Evolutionary conservation across 2,888 invertebrate genomes (phyloP), one percentile per base, ranked within the genome.

Genomic region (Drepana falcataria): DNA sequence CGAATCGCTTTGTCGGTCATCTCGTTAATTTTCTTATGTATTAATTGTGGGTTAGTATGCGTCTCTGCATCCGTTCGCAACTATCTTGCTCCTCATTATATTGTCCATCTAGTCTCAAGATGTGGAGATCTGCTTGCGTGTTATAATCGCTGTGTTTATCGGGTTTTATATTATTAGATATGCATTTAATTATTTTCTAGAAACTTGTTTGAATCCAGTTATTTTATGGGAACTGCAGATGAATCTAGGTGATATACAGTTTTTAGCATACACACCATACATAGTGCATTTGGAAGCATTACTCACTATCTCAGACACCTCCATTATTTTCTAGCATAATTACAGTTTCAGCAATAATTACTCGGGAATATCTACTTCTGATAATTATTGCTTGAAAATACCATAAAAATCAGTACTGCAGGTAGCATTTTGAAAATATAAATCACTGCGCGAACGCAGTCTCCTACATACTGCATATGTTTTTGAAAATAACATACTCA

Each of bases 11-110:
- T 77, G 78, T 76, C 74, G 74, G 68, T 69, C 62, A 69, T 58
- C 74, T 69, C 71, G 70, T 75, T 79, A 79, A 82, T 81, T 77
- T 77, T 68, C 70, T 74, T 79, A 73, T 40, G 73, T 75, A 79
- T 82, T 87, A 85, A 87, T 86, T 81, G 81, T 78, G 68, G 73
- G 78, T 76, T 79, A 79, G 76, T 81, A 79, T 78, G 77, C 73
- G 72, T 71, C 65, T 68, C 66, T 64, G 75, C 83, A 84, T 87
- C 83, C 84, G 82, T 80, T 85, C 77, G 75, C 67, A 67, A 68
- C 73, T 63, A 79, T 79, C 76, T 78, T 69, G 77, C 78, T 81
- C 74, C 78, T 83, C 73, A 79, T 87, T 85, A 82, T 73, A 71
- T 75, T 74, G 79, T 75, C 74, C 63, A 65, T 77, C 70, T 77